A percentile compares a stretch with the other conserved stretches of the same genome.
phyloP scores from a whole-genome alignment of 2,113 vertebrate genomes.

The Rhagologus leucostigma region DNA sequence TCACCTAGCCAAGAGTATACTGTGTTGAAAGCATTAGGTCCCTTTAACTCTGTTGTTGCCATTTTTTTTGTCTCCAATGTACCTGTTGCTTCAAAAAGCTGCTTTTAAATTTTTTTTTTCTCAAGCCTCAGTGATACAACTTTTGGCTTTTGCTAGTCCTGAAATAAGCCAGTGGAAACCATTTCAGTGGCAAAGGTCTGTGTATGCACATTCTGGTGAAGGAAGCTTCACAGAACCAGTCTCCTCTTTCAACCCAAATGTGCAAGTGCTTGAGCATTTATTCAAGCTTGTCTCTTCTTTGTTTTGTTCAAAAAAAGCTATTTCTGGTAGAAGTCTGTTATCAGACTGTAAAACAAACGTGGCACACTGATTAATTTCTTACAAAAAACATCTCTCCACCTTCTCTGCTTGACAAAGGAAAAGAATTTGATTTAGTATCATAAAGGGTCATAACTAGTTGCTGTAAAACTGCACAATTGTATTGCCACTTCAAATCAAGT shows the following conservation, averaged over 20 bases:
- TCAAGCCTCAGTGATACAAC: neutral
- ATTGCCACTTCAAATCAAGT: neutral
- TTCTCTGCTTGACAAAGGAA: neutral
- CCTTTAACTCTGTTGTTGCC: neutral
- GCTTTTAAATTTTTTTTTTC: neutral
- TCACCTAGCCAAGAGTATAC: neutral
- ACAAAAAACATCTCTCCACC: neutral
- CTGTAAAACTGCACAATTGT: neutral
- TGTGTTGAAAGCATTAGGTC: neutral
- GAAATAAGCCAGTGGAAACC: neutral
- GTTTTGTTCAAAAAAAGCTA: neutral
- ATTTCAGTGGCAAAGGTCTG: neutral
- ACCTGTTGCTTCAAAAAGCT: neutral
- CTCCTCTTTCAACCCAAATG: neutral
- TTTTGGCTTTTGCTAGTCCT: neutral
- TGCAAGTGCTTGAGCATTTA: neutral
- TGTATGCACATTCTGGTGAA: neutral
- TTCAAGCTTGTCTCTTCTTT: neutral
- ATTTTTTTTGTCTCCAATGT: neutral
- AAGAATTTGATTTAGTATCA: neutral
- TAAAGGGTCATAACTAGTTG: neutral
- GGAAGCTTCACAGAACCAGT: neutral
- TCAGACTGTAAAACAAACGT: neutral
- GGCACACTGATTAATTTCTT: neutral
- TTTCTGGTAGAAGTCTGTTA: neutral